Evolutionary conservation across 2,113 vertebrate species (phyloP), one percentile per base, ranked within the genome.

Genomic region (Laticauda laticaudata): DNA sequence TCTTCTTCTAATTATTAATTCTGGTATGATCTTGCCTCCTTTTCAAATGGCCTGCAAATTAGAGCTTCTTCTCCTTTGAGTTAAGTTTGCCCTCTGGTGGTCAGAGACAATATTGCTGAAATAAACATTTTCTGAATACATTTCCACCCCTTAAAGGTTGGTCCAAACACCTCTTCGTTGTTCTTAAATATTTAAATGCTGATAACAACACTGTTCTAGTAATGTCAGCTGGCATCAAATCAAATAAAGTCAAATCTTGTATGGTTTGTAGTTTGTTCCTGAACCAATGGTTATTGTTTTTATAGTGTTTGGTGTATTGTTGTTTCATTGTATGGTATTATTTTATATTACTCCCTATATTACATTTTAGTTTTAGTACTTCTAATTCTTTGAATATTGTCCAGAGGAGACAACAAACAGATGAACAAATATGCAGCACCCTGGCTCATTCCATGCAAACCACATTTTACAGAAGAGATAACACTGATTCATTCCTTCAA

Each of bases 41-140:
- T 34, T 34, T 26, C 18, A 54, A 54, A 75, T 54, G 48, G 48
- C 2, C 29, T 54, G 48, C 14, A 61, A 90, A n/a, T 29, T 56
- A n/a, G 5, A 34, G 4, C 2, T 4, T 61, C 14, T 61, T 89
- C 53, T 97, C 94, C 93, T 91, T 95, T 94, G 95, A 95, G 94
- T 94, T 95, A 94, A 95, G 97, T 89, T 96, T 96, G 93, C 97
- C 97, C 97, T 98, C 98, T 98, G 95, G 97, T 96, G 98, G 97
- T 87, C 18, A 87, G 88, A 3, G 3, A 61, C 56, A 95, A 95
- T 94, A 96, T 45, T 96, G 93, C 94, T 92, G 75, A 86, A 3
- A 26, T n/a, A 87, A n/a, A 55, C 3, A 75, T 29, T 29, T 3
- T 10, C 26, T 20, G 34, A 88, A 20, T 24, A 24, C 18, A 43